Percentiles rank a stretch among this genome's conserved stretches.
Conservation (phyloP, 2,888 invertebrate genomes). For the Argyresthia albistria region DNA sequence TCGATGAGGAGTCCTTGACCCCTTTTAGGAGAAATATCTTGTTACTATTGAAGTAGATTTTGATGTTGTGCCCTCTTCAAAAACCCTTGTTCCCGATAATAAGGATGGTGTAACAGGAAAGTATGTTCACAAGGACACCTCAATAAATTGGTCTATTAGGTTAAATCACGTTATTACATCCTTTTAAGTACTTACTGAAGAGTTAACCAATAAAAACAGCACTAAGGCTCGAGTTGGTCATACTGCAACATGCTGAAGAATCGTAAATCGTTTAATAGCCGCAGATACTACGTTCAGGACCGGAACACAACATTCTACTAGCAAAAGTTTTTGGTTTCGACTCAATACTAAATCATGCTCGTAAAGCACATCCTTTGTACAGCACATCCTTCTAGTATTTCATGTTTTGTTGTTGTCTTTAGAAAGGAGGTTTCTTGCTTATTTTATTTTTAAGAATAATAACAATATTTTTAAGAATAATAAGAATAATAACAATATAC, state of each 20-base stretch:
- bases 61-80: too few species aligned
- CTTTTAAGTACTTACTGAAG: neutral
- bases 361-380: neutral
- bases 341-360: constrained; percentile 1
- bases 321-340: neutral
- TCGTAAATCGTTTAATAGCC: constrained; percentile 49
- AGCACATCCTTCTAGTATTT: too few species aligned
- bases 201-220: constrained; percentile 1
- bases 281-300: constrained; percentile 25
- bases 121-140: neutral
- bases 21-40: too few species aligned
- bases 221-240: neutral
- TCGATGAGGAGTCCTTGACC: too few species aligned
- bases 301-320: neutral
- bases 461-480: too few species aligned
- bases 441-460: too few species aligned
- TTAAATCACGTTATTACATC: neutral
- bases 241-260: constrained; percentile 4
- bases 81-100: too few species aligned
- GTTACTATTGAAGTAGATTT: too few species aligned
- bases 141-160: neutral
- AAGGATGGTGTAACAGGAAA: too few species aligned
- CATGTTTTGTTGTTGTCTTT: too few species aligned
- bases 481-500: too few species aligned
- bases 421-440: too few species aligned